phyloP scores from a whole-genome alignment of 1,140 invertebrate species.

The Euura saliciscinereae region DNA sequence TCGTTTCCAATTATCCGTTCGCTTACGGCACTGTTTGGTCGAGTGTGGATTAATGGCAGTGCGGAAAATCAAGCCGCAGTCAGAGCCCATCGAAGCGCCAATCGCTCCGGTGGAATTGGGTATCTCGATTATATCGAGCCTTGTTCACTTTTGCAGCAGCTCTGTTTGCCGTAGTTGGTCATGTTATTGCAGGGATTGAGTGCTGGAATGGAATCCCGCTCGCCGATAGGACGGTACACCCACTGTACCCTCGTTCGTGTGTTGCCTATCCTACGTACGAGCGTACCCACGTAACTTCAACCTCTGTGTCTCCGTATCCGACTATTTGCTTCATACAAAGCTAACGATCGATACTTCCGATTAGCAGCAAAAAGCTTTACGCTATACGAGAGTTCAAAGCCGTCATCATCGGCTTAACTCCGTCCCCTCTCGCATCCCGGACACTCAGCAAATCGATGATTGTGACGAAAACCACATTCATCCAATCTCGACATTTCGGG shows the following conservation, averaged over 20 bases:
- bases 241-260: too few relatives aligned
- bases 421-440: too few relatives aligned
- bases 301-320: too few relatives aligned
- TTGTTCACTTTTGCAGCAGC: conserved; percentile 1
- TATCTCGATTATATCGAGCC: neutral
- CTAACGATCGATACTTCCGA: too few relatives aligned
- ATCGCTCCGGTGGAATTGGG: conserved; percentile 1
- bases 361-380: too few relatives aligned
- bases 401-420: too few relatives aligned
- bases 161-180: conserved; percentile 6
- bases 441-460: too few relatives aligned
- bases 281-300: neutral
- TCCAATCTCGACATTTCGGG: too few relatives aligned
- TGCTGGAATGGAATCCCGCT: neutral
- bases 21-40: neutral
- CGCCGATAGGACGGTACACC: neutral
- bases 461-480: too few relatives aligned
- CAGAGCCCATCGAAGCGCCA: conserved; percentile 6
- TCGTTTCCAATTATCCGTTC: conserved; percentile 3
- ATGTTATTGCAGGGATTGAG: conserved; percentile 1
- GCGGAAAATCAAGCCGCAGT: neutral
- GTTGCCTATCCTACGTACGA: neutral
- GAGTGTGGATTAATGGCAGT: neutral
- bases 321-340: too few relatives aligned
- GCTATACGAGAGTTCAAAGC: too few relatives aligned